A percentile compares a stretch with the other conserved stretches of the same genome.
Conservation (phyloP, 1,140 invertebrate genomes). For the Hermatobates lingyangjiaoensis region DNA sequence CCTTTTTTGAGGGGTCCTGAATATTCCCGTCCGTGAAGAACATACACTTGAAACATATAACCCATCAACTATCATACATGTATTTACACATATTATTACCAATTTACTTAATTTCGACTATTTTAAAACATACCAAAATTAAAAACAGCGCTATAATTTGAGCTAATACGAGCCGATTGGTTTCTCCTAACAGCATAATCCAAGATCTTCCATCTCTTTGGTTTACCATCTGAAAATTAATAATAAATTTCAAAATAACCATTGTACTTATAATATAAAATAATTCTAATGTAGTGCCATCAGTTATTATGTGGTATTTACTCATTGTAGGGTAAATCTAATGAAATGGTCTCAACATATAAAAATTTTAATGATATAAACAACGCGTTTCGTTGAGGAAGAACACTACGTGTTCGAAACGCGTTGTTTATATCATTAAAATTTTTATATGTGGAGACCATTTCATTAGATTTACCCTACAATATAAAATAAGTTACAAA, state of each 20-base stretch:
- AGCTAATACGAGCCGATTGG: slow-evolving; percentile 5
- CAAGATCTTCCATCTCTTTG: slow-evolving; percentile 5
- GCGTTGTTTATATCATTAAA: too few relatives aligned
- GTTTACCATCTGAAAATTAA: slow-evolving; percentile 10
- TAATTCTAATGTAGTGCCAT: too few relatives aligned
- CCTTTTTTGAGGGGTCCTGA: slow-evolving; percentile 37
- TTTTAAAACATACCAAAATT: slow-evolving; percentile 13
- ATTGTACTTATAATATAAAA: neutral
- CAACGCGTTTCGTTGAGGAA: too few relatives aligned
- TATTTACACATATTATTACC: neutral
- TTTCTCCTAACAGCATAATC: slow-evolving; percentile 11
- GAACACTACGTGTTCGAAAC: too few relatives aligned
- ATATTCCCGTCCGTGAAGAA: slow-evolving; percentile 46
- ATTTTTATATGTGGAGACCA: too few relatives aligned
- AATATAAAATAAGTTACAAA: neutral
- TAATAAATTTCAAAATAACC: slow-evolving; percentile 1
- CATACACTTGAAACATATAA: slow-evolving; percentile 30
- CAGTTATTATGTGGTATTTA: too few relatives aligned
- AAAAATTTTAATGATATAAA: too few relatives aligned
- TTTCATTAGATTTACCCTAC: too few relatives aligned
- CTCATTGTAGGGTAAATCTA: too few relatives aligned
- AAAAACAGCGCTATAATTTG: slow-evolving; percentile 9
- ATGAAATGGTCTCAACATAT: too few relatives aligned
- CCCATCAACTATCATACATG: neutral
- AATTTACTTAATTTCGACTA: neutral